Base-by-base conservation (phyloP, 92 coral and sea anemone species). In the Epizoanthus illoricatus region DNA sequence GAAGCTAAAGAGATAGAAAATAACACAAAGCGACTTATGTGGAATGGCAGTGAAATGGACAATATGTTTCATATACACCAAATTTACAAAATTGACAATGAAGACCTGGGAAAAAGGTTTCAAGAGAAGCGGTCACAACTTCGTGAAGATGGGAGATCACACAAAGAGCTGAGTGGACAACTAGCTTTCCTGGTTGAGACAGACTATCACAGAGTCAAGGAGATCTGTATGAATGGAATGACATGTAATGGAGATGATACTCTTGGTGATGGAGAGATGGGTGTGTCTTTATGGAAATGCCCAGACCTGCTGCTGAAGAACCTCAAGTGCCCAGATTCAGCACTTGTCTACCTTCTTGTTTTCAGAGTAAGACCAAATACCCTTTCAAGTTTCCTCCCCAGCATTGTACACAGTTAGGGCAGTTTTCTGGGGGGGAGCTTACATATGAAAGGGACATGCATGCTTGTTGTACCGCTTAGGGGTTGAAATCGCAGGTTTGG, bases 191-290 rank as follows among this genome's bases (percentile, higher is more conserved):
- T 80, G 17, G 85, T 85, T n/a, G 97, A 92, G 78, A 81, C 86
- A 40, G 86, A 79, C 9, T 69, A 56, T 10, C 10, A 52, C 65
- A 81, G 62, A 2, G 97, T 90, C 2, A 92, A 68, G 71, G 97
- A 90, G 43, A 84, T 90, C 17, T 92, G 97, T 76, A 79, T 62
- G 39, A 56, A 79, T 56, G 97, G 97, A 8, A 75, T 92, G 86
- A 78, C 55, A 79, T 92, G 97, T 47, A 80, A 69, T 49, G 92
- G 88, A 0, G 76, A 58, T 18, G 84, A 90, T 68, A 40, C 71
- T 69, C 91, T 92, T 66, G 97, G 97, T 5, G 92, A 92, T 84
- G 91, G 91, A 20, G 49, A 49, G 13, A 90, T 92, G 97, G 97
- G 97, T 36, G 93, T 92, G 69, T 61, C 88, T 41, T 71, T 92